Evolutionary conservation across 2,797 vertebrate genomes (phyloP), one percentile per base, ranked within the genome.

Genomic region (Sebastes cheni): DNA sequence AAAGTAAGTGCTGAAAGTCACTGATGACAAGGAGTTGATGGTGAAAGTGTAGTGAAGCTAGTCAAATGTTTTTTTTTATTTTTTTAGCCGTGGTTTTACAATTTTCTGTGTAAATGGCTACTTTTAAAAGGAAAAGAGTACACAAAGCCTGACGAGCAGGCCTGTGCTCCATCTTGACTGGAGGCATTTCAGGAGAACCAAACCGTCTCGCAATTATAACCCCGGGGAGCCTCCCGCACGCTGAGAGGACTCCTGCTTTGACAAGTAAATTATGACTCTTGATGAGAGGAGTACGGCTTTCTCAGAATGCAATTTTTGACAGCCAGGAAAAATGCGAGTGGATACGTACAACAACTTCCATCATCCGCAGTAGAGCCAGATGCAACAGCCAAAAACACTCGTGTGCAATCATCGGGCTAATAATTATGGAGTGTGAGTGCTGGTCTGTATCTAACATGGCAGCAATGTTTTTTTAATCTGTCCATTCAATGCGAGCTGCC

Each of bases 261-360:
- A 95, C 95, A 95, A 94, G 93, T 93, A 95, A 95, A 96, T 96
- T 92, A 95, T 93, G 93, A 95, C 90, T 93, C 91, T 93, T 92
- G 93, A 95, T 93, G 91, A 92, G 90, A 82, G 88, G 86, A 89
- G 88, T 87, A 79, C 80, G 74, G 91, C 89, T 91, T 88, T 91
- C 92, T 94, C 93, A 86, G 88, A 93, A 87, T 86, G 91, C 91
- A 92, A 91, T 90, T 91, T 92, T 90, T 95, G 92, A 94, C 93
- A 94, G 88, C 80, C 85, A 42, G 88, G 80, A 92, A 92, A 46
- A 93, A 92, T 72, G 86, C 79, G 77, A 84, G 77, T 84, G 75
- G 88, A 83, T 86, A 91, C 91, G 91, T 87, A 89, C 93, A 93
- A 94, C 92, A 89, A 92, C 89, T 92, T 92, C 91, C 90, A 93